These are phyloP conservation scores for Trichomycterus rosablanca DNA, from an alignment of 2,113 vertebrate species.

Conservation along the genomic window DNA sequence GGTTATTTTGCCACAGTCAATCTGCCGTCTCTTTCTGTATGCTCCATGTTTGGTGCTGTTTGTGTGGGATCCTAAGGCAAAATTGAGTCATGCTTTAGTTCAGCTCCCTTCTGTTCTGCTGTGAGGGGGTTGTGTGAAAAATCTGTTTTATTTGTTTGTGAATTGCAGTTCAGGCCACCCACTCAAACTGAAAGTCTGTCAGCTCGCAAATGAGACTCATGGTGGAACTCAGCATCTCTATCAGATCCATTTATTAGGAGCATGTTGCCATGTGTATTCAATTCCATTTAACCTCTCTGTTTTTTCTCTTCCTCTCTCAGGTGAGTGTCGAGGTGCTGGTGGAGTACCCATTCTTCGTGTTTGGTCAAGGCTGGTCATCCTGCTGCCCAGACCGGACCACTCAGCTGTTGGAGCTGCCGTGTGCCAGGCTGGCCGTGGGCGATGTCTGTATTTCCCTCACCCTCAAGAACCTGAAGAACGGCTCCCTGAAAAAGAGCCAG, in stretches of 20 bases:
- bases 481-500: slow-evolving; percentile 91
- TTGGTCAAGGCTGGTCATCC: slow-evolving; percentile 99
- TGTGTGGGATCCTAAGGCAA: slow-evolving; percentile 40
- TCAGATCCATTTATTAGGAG: slow-evolving; percentile 34
- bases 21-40: slow-evolving; percentile 29
- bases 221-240: slow-evolving; percentile 45
- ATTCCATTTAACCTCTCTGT: slow-evolving; percentile 4
- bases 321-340: slow-evolving; percentile 95
- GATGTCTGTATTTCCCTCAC: slow-evolving; percentile 98
- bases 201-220: slow-evolving; percentile 47
- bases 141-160: slow-evolving; percentile 60
- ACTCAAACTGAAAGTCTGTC: slow-evolving; percentile 54
- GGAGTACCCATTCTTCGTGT: slow-evolving; percentile 99
- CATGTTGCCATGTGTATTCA: slow-evolving; percentile 22
- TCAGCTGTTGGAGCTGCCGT: slow-evolving; percentile 93
- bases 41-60: slow-evolving; percentile 42
- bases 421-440: slow-evolving; percentile 92
- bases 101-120: slow-evolving; percentile 45
- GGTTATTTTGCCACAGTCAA: slow-evolving; percentile 19
- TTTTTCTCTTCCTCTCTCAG: slow-evolving; percentile 56
- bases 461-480: slow-evolving; percentile 93
- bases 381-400: slow-evolving; percentile 94
- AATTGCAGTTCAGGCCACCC: slow-evolving; percentile 52
- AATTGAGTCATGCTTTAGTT: slow-evolving; percentile 45
- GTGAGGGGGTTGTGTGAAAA: slow-evolving; percentile 42